These are phyloP conservation scores for Morelia viridis DNA, from an alignment of 2,797 vertebrate genomes.

Conservation along the genomic window DNA sequence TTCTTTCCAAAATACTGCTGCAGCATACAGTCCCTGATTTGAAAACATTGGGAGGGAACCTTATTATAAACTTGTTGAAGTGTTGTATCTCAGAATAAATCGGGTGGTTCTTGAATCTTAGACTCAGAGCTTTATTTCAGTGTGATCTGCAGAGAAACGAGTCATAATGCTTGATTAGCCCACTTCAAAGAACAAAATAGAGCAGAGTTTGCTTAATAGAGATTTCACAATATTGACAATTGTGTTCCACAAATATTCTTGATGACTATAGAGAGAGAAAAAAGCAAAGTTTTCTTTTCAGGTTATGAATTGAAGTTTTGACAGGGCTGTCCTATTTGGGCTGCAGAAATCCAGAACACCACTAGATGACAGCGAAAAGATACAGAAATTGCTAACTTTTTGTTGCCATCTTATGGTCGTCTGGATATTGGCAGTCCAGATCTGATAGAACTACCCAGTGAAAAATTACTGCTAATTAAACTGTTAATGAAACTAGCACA, in stretches of 20 bases:
- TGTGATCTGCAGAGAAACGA: not conserved
- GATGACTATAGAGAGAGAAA: not conserved
- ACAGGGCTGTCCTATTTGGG: not conserved
- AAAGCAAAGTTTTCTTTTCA: not conserved
- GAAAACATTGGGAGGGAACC: not conserved
- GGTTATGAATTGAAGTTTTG: not conserved
- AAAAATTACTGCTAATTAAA: not conserved
- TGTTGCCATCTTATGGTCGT: not conserved
- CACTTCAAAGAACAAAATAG: not conserved
- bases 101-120: not conserved
- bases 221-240: not conserved
- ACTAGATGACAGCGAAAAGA: not conserved
- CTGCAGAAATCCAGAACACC: not conserved
- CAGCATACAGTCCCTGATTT: not conserved
- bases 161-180: not conserved
- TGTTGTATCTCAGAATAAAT: not conserved
- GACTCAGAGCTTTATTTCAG: not conserved
- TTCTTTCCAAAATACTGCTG: not conserved
- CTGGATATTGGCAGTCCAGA: not conserved
- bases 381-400: not conserved
- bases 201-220: not conserved
- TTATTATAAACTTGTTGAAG: conserved; percentile 24
- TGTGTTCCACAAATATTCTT: not conserved
- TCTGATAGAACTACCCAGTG: not conserved
- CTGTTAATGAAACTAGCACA: not conserved